These are phyloP conservation scores for Amblyopsis rosae DNA, from an alignment of 2,113 vertebrate genomes.

Conservation along the genomic window DNA sequence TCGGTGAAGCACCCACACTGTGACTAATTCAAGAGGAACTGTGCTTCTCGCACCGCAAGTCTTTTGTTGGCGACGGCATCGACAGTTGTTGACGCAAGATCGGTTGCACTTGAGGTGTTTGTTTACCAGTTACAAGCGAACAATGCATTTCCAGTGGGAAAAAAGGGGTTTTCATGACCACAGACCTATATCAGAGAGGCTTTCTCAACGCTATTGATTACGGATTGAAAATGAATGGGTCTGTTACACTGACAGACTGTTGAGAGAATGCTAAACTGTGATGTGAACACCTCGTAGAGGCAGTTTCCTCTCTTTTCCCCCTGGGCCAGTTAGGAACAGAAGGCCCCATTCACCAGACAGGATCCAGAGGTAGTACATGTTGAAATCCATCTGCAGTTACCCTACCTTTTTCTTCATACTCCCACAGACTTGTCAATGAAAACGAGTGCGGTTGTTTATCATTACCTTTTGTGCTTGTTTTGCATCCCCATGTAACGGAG, in stretches of 20 bases:
- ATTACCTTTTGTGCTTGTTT: conserved; percentile 22
- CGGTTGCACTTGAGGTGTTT: background rate
- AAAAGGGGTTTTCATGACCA: background rate
- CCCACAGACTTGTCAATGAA: conserved; percentile 9
- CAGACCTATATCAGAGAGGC: background rate
- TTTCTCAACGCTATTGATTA: background rate
- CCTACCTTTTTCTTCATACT: background rate
- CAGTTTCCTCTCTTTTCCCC: background rate
- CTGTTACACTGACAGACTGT: background rate
- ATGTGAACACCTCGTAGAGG: conserved; percentile 14
- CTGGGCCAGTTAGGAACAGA: conserved; percentile 28
- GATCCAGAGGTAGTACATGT: conserved; percentile 17
- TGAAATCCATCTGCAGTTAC: conserved; percentile 3
- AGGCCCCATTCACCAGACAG: conserved; percentile 43
- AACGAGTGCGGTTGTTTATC: conserved; percentile 48
- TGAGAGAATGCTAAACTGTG: conserved; percentile 20
- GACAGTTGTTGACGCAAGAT: background rate
- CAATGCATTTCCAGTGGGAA: background rate
- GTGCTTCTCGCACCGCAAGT: background rate
- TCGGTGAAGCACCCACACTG: background rate
- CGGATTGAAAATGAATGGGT: background rate
- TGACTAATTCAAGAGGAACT: background rate
- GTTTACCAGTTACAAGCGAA: background rate
- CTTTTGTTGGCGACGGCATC: background rate
- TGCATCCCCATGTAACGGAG: conserved; percentile 18